Base-by-base conservation (phyloP, 1,140 invertebrate species). In the Radopholus similis region DNA sequence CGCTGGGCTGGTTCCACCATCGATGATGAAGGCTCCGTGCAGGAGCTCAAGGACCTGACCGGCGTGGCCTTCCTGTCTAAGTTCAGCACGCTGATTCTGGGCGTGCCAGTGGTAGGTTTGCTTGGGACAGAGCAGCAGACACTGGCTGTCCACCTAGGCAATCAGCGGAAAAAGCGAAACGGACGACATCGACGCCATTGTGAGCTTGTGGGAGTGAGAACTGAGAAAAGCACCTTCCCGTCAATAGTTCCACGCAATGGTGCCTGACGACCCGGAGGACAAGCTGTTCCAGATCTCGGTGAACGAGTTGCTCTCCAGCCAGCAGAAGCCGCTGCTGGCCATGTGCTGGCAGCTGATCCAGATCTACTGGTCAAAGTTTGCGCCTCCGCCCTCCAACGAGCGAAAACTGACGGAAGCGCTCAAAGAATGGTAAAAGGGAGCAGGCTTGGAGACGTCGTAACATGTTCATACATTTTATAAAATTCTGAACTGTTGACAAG, bases 1-100 rank as follows among this genome's bases (percentile, higher is more conserved):
- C 57, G 77, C 26, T 80, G 77, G 77, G 77, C 77, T 9, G 77
- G 77, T 47, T 73, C 67, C 13, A 56, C 82, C 1, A 68, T 81
- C 21, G 77, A 70, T 30, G 71, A 72, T 26, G 47, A 70, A 18
- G 58, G 32, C 13, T 34, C 28, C 4, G 26, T 62, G 13, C 64
- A 66, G 37, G 38, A 62, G n/a, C 34, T 62, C 34, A 76, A 64
- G 60, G 80, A 80, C 32, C 49, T 82, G 44, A 72, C 54, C 34
- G 76, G 81, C 49, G 44, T 72, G 6, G 64, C 68, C 34, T 77
- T 81, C 55, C 67, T 77, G 18, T 58, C 68, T 18, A 55, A 68
- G 21, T 74, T 77, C 54, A 59, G 66, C 11, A 40, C 74, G 34
- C 53, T 77, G 18, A 81, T 79, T 57, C 77, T 70, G 32, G 78